Conservation (phyloP, 1,140 invertebrate species). For the Drosophila cardini region DNA sequence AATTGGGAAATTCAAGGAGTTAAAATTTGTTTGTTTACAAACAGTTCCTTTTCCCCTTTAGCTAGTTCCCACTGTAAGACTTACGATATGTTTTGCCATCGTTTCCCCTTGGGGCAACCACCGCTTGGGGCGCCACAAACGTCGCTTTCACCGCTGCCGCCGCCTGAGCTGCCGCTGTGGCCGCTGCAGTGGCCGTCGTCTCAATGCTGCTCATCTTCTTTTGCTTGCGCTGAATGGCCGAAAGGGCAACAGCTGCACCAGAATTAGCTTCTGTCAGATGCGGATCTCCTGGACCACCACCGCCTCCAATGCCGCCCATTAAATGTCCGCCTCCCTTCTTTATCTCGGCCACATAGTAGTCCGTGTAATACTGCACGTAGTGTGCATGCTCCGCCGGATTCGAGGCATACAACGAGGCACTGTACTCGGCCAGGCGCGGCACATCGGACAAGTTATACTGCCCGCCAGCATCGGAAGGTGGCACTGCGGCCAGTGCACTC, state of each 20-base stretch:
- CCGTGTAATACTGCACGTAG: slow-evolving; percentile 91
- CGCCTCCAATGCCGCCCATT: slow-evolving; percentile 19
- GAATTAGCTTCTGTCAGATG: slow-evolving; percentile 89
- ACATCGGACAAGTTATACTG: slow-evolving; percentile 89
- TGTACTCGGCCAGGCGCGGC: slow-evolving; percentile 91
- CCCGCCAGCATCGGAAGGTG: slow-evolving; percentile 48
- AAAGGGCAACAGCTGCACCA: slow-evolving; percentile 95
- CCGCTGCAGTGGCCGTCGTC: slow-evolving; percentile 72
- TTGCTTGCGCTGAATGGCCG: slow-evolving; percentile 88
- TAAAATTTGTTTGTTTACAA: no score
- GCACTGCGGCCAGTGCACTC: slow-evolving; percentile 19
- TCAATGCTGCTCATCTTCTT: slow-evolving; percentile 78
- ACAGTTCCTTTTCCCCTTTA: background rate
- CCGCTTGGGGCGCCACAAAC: slow-evolving; percentile 62
- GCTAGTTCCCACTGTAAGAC: slow-evolving; percentile 58
- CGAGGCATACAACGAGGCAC: slow-evolving; percentile 91
- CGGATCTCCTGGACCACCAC: slow-evolving; percentile 78
- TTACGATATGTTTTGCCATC: slow-evolving; percentile 89
- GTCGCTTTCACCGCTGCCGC: slow-evolving; percentile 68
- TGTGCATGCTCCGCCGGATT: slow-evolving; percentile 90
- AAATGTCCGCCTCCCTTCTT: slow-evolving; percentile 86
- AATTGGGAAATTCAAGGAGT: no score
- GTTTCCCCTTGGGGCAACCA: slow-evolving; percentile 85
- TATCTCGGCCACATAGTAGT: slow-evolving; percentile 92
- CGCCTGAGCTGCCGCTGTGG: slow-evolving; percentile 75